Evolutionary conservation across 2,888 invertebrate genomes (phyloP).

Genomic region (Caenorhabditis plicata): DNA sequence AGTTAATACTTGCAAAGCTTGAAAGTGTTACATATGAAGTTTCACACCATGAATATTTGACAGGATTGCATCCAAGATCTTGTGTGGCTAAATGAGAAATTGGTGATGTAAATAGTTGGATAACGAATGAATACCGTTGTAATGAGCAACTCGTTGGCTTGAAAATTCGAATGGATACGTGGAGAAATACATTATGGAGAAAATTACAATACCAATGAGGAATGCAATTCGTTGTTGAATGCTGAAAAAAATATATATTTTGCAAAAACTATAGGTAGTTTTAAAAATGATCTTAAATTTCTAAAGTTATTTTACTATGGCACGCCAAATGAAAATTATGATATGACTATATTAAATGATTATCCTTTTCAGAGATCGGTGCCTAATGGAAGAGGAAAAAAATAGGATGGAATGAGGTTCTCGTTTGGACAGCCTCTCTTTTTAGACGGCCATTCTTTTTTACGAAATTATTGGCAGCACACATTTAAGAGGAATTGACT

Average conservation of each 20-base stretch:
- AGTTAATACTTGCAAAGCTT: not conserved
- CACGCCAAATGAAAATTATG: too few relatives aligned
- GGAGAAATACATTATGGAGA: constrained; percentile 34
- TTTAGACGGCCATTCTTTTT: too few relatives aligned
- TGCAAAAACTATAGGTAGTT: too few relatives aligned
- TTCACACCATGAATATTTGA: constrained; percentile 35
- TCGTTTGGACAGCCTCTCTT: too few relatives aligned
- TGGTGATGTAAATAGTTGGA: not conserved
- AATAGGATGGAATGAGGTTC: too few relatives aligned
- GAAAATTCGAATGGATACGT: constrained; percentile 31
- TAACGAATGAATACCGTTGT: constrained; percentile 17
- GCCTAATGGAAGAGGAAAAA: too few relatives aligned
- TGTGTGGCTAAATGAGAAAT: constrained; percentile 7
- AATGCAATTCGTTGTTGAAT: constrained; percentile 28
- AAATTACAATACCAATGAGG: constrained; percentile 31
- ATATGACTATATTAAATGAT: too few relatives aligned
- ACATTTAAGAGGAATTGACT: too few relatives aligned
- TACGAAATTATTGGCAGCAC: too few relatives aligned
- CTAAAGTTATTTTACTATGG: too few relatives aligned
- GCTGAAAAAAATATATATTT: constrained; percentile 10
- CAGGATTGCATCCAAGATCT: constrained; percentile 35
- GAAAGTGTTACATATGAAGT: not conserved
- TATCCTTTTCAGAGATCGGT: not conserved
- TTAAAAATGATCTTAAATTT: too few relatives aligned
- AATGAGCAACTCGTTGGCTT: constrained; percentile 22